Base-by-base conservation (phyloP, 1,140 invertebrate species). In the Pseudomyrmex sp. region DNA sequence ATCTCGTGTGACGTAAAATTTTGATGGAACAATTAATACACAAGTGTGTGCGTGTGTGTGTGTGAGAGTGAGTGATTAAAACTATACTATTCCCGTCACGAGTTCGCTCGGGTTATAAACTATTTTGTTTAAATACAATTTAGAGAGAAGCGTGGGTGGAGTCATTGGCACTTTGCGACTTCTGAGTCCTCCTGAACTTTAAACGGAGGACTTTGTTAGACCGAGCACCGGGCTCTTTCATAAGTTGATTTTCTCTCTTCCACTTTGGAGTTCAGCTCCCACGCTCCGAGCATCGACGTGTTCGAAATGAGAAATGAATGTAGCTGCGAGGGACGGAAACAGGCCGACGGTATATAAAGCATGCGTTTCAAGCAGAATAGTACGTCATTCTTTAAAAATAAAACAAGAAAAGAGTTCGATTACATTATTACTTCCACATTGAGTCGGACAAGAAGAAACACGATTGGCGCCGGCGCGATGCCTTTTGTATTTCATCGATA, bases 261-360 rank as follows among this genome's bases (percentile, higher is more conserved):
- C 82, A 80, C 84, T 83, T 73, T 85, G 69, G 80, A 85, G 59
- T 77, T 70, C 82, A 86, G 62, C 84, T 86, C 83, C 62, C 5
- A 35, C 35, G 50, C 76, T 79, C 58, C 80, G 56, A 76, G 87
- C 72, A 85, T 87, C 76, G 88, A 91, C 90, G 90, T 90, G 90
- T 90, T 89, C 85, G 89, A 91, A 90, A 91, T 90, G 85, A 84
- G 62, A 87, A 86, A 91, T 90, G 88, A 91, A 90, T 88, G 89
- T 89, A 85, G 85, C 86, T 87, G 83, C 76, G 50, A 80, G 76
- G 76, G 66, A 52, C 76, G 66, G 76, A 80, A 72, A 69, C 72
- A 85, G 85, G 83, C 66, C 52, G 82, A 58, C 65, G 44, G 54
- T 70, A 80, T 35, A 35, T 80, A 79, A 77, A 75, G 61, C 82